Percentiles rank a stretch among this genome's conserved stretches.
Evolutionary conservation across 2,888 invertebrate genomes (phyloP).

Genomic region (Thecocarcelia acutangulata): DNA sequence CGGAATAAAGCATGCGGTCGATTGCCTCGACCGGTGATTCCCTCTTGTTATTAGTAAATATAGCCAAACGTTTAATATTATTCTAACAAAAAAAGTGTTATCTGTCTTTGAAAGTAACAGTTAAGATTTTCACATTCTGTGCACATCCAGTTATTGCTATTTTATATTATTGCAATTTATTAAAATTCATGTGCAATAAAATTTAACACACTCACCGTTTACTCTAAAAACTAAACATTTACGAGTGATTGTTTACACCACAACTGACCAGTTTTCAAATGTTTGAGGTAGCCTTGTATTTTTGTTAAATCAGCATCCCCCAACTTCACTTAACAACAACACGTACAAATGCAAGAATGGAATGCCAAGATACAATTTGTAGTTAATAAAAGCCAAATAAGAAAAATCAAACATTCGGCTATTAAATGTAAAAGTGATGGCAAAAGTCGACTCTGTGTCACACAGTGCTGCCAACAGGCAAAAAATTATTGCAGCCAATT

Average conservation of each 20-base stretch:
- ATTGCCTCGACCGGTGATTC: too few species aligned
- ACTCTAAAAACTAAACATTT: conserved; percentile 26
- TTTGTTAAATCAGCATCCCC: background rate
- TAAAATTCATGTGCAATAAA: conserved; percentile 61
- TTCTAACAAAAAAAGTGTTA: too few species aligned
- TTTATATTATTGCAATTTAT: conserved; percentile 54
- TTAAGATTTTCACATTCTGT: conserved; percentile 48
- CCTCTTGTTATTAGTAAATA: too few species aligned
- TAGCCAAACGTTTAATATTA: too few species aligned
- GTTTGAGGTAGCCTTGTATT: background rate
- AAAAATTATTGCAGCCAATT: too few species aligned
- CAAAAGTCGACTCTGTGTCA: conserved; percentile 8
- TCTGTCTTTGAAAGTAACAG: too few species aligned
- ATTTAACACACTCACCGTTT: conserved; percentile 51
- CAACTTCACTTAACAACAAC: background rate
- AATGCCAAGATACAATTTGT: conserved; percentile 32
- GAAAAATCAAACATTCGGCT: background rate
- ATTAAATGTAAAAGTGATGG: background rate
- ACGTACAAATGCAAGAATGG: background rate
- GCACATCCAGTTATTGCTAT: conserved; percentile 28
- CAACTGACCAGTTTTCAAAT: conserved; percentile 55
- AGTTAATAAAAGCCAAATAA: conserved; percentile 41
- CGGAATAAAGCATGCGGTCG: too few species aligned
- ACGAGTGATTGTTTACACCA: conserved; percentile 39
- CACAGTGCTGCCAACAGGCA: too few species aligned